phyloP scores from a whole-genome alignment of 2,113 vertebrate species.

The Hypomesus transpacificus region DNA sequence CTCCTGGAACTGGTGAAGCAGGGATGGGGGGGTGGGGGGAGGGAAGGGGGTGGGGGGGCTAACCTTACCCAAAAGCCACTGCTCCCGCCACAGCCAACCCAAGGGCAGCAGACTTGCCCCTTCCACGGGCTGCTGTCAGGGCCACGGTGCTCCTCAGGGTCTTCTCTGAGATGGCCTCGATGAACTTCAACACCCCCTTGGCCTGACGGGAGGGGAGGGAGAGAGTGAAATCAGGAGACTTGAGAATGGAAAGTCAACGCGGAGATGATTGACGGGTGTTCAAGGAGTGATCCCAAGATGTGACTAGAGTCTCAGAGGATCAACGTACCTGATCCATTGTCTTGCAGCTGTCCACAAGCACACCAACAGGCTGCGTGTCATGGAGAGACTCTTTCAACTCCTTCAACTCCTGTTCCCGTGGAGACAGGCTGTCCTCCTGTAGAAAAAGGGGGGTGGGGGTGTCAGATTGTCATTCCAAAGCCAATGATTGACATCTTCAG shows the following conservation, averaged over 20 bases:
- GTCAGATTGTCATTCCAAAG: neutral
- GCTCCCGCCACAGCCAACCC: constrained; percentile 92
- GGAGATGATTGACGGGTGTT: neutral
- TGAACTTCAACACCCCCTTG: constrained; percentile 91
- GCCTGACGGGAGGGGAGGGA: constrained; percentile 66
- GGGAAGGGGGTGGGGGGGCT: no score
- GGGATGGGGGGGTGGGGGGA: no score
- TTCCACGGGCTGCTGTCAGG: constrained; percentile 90
- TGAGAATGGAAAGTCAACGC: neutral
- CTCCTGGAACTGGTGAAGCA: neutral
- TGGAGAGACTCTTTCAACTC: constrained; percentile 91
- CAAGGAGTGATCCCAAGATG: neutral
- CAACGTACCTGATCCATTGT: constrained; percentile 89
- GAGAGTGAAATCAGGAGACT: neutral
- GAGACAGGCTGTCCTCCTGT: constrained; percentile 80
- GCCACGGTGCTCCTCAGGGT: constrained; percentile 91
- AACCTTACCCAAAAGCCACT: constrained; percentile 89
- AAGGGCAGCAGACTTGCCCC: constrained; percentile 96
- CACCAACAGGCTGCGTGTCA: constrained; percentile 93
- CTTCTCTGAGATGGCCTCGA: constrained; percentile 96
- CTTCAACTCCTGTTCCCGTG: constrained; percentile 82
- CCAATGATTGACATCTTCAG: neutral
- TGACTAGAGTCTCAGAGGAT: neutral
- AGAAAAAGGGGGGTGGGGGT: neutral
- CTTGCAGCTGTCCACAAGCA: constrained; percentile 87